Evolutionary conservation across 1,140 invertebrate genomes (phyloP), one percentile per base, ranked within the genome.

Genomic region (Polypedilum vanderplanki): DNA sequence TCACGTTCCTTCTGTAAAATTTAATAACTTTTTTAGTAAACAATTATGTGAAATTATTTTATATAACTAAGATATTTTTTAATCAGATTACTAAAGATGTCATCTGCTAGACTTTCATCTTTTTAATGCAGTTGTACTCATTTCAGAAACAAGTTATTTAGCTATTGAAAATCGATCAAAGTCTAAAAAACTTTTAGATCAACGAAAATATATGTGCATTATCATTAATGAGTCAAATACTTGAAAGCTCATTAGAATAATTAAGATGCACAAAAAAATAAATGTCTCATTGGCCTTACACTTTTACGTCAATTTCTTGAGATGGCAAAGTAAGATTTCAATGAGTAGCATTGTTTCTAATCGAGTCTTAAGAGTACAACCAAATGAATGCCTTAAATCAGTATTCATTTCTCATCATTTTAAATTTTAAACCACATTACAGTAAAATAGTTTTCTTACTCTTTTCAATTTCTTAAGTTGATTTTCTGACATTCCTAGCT

Each of bases 1-100:
- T 88, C 87, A 77, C 88, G 80, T 79, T 90, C 86, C 78, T 83
- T 83, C 85, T 89, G 81, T 57, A 22, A 75, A 77, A 78, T 75
- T 3, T 70, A 73, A 22, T 75, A 76, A 5, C 74, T 15, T 75
- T 57, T 74, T 67, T 57, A 75, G 75, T 74, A 33, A 67, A 73
- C n/a, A n/a, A 5, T 76, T 74, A 2, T 41, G 5, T 17, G 18
- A 24, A 7, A 9, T 40, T 64, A 10, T 18, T 12, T 2, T 41
- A 22, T n/a, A 3, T 41, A 12, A 73, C 40, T 0, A 41, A 79
- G 78, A 73, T 65, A 74, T 75, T 40, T 77, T 17, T 74, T 67
- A 41, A 75, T 82, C 80, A 80, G 80, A 78, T 82, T 81, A 82
- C 79, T 81, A 81, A 82, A 84, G 79, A 80, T 70, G 65, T 70